Evolutionary conservation across 2,113 vertebrate species (phyloP).

Genomic region (Pollachius pollachius): DNA sequence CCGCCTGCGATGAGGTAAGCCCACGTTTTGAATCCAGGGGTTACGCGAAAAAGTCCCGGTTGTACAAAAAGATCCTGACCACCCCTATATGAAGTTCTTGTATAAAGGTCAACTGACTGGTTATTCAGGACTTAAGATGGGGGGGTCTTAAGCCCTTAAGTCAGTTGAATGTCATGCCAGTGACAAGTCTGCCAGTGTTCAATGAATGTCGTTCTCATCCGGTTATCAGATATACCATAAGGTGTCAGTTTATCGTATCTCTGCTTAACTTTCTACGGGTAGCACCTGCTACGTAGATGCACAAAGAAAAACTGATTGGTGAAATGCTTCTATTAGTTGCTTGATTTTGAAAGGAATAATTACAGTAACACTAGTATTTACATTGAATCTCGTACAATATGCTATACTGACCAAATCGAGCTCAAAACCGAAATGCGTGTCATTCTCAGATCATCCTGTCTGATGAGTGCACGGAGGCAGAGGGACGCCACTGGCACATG

Average conservation of each 20-base stretch:
- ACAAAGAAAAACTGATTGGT: no score
- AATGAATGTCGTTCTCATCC: no score
- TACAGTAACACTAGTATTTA: neutral
- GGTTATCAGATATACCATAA: no score
- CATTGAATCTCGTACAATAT: neutral
- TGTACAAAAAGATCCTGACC: neutral
- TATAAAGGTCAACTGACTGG: no score
- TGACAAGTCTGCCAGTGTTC: no score
- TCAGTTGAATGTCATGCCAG: no score
- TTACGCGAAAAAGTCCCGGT: neutral
- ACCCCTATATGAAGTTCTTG: neutral
- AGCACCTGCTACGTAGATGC: neutral
- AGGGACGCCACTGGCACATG: constrained; percentile 96
- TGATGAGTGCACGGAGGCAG: constrained; percentile 95
- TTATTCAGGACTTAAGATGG: no score
- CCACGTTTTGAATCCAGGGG: neutral
- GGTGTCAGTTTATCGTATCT: no score
- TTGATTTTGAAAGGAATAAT: neutral
- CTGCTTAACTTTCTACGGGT: neutral
- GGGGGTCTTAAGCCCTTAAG: no score
- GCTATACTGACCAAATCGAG: neutral
- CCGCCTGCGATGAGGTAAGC: constrained; percentile 91
- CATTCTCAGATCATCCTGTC: constrained; percentile 90
- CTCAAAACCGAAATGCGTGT: neutral
- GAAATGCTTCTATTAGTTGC: no score